Evolutionary conservation across 2,888 invertebrate genomes (phyloP).

Genomic region (Sturmia bella): DNA sequence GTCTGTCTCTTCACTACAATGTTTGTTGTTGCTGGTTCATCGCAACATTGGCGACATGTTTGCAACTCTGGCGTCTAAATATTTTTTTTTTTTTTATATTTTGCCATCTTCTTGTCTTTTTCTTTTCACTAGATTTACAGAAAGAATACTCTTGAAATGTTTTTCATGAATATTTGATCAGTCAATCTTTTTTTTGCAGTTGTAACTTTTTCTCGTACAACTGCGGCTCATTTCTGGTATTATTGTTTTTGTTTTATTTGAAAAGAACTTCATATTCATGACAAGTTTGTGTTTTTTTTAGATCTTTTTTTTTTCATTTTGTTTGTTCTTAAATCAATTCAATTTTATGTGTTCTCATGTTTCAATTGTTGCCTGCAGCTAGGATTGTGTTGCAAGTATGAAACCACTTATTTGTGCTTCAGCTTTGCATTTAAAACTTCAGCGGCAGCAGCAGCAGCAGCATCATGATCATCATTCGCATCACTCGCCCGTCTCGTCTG

Average conservation of each 20-base stretch:
- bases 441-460: slow-evolving; percentile 36
- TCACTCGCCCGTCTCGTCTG: slow-evolving; percentile 38
- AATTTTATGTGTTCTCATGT: slow-evolving; percentile 64
- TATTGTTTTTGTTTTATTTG: slow-evolving; percentile 14
- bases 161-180: slow-evolving; percentile 67
- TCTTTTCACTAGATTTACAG: slow-evolving; percentile 36
- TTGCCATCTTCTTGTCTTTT: slow-evolving; percentile 14
- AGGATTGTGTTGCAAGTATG: slow-evolving; percentile 50
- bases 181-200: slow-evolving; percentile 16
- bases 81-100: slow-evolving; percentile 2
- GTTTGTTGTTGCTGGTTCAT: slow-evolving; percentile 25
- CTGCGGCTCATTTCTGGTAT: slow-evolving; percentile 19
- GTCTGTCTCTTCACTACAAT: slow-evolving; percentile 31
- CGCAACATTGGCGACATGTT: slow-evolving; percentile 58
- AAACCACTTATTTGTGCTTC: slow-evolving; percentile 66
- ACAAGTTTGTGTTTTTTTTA: slow-evolving; percentile 40
- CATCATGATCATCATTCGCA: slow-evolving; percentile 31
- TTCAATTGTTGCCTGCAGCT: slow-evolving; percentile 66
- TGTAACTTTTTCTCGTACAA: slow-evolving; percentile 1
- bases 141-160: slow-evolving; percentile 58
- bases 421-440: slow-evolving; percentile 59
- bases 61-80: slow-evolving; percentile 57
- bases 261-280: slow-evolving; percentile 62
- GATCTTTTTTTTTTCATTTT: slow-evolving; percentile 19
- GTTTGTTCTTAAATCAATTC: slow-evolving; percentile 63